Evolutionary conservation across 2,797 vertebrate genomes (phyloP).

Genomic region (Glyptemys insculpta): DNA sequence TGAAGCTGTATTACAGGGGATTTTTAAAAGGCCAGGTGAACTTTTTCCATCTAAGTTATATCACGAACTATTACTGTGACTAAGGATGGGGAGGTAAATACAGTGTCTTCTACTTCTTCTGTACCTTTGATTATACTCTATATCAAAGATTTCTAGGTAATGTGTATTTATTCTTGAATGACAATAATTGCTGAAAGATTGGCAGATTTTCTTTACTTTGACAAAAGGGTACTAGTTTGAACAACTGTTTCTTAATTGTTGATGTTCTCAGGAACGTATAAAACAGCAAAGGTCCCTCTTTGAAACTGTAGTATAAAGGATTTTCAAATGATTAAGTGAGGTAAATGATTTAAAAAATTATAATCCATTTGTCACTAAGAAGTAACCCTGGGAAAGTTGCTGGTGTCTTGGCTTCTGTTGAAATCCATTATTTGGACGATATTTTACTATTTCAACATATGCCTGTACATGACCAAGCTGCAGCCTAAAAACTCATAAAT

Average conservation of each 20-base stretch:
- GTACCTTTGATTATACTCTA: background rate
- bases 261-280: slow-evolving; percentile 11
- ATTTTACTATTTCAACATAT: slow-evolving; percentile 15
- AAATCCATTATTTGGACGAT: background rate
- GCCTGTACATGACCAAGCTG: slow-evolving; percentile 32
- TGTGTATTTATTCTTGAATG: slow-evolving; percentile 43
- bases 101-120: background rate
- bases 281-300: slow-evolving; percentile 38
- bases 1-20: background rate
- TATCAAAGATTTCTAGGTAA: slow-evolving; percentile 14
- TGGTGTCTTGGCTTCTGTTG: slow-evolving; percentile 31
- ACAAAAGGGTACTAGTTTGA: slow-evolving; percentile 49
- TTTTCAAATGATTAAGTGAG: slow-evolving; percentile 59
- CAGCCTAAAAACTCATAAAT: slow-evolving; percentile 58
- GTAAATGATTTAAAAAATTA: slow-evolving; percentile 6
- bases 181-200: slow-evolving; percentile 33
- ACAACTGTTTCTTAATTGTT: slow-evolving; percentile 45
- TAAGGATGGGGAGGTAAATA: background rate
- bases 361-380: slow-evolving; percentile 45
- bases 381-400: slow-evolving; percentile 10
- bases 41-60: background rate
- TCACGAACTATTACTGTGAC: background rate
- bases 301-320: slow-evolving; percentile 3
- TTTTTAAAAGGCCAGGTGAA: background rate
- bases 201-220: slow-evolving; percentile 19